Base-by-base conservation (phyloP, 2,888 invertebrate species). In the Erannis defoliaria region DNA sequence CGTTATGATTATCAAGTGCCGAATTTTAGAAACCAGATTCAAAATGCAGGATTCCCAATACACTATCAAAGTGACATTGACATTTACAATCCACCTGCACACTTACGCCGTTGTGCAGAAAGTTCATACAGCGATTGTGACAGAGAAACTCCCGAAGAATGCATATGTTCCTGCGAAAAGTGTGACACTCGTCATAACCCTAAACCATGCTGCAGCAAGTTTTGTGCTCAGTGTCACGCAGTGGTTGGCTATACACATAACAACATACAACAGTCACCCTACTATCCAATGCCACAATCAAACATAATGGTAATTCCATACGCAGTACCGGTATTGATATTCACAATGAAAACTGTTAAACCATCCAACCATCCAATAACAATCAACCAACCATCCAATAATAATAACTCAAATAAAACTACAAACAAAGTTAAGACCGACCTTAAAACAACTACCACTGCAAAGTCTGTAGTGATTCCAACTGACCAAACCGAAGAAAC, bases 251-350 rank as follows among this genome's bases (percentile, higher is more conserved):
- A 55, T 16, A 16, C 14, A 23, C 1, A 14, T 3, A 14, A 4
- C 16, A 26, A 43, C 8, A 6, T 43, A 26, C 9, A 42, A 1
- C n/a, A 21, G 5, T 3, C 40, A 42, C 26, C 26, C 0, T 26
- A 45, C 16, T 23, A 43, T 5, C 18, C 42, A 12, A n/a, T 9
- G 19, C 53, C 40, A 42, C 31, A 53, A 33, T 5, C 16, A 18
- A 33, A 53, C 10, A 5, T 18, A 3, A 37, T 45, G 14, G 5
- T 45, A 37, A 2, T 55, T 35, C 55, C 14, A 16, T 55, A 55
- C 5, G 9, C 42, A 54, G 9, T 55, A 37, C 55, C 45, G 8
- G 5, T 55, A 23, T 8, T 55, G 10, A 8, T 55, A 21, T 55
- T 26, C 12, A 5, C 43, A 19, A 2, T 53, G 2, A 53, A 18